A percentile compares a stretch with the other conserved stretches of the same genome.
Evolutionary conservation across 1,140 invertebrate genomes (phyloP).

Genomic region (Drosophila sulfurigaster): DNA sequence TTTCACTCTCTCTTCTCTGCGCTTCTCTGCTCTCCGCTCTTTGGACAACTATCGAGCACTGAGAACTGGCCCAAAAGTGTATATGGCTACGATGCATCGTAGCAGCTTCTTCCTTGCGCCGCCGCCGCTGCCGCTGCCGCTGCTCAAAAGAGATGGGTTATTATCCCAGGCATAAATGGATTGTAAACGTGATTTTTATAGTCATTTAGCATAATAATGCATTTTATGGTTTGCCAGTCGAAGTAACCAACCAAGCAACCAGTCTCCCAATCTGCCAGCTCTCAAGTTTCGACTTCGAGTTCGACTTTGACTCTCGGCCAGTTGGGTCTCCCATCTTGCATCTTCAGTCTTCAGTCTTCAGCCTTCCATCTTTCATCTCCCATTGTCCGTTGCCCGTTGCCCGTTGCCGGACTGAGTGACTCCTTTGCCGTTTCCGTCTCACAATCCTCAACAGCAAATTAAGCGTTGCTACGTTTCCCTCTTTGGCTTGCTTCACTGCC

Average conservation of each 20-base stretch:
- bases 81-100: conserved; percentile 8
- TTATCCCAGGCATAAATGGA: conserved; percentile 85
- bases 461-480: conserved; percentile 16
- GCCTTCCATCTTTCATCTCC: background rate
- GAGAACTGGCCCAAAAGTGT: background rate
- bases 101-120: conserved; percentile 47
- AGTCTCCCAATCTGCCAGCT: conserved; percentile 20
- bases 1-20: conserved; percentile 31
- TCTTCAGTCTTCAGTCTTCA: background rate
- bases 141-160: conserved; percentile 80
- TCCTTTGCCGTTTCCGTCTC: background rate
- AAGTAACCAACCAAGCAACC: conserved; percentile 5
- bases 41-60: too few relatives aligned
- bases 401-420: background rate
- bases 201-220: conserved; percentile 85
- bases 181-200: conserved; percentile 85
- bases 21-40: too few relatives aligned
- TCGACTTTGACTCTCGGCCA: background rate
- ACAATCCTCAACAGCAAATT: background rate
- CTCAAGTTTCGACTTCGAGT: too few relatives aligned
- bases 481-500: conserved; percentile 44
- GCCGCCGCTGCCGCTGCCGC: conserved; percentile 1
- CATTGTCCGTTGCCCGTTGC: background rate
- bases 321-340: background rate
- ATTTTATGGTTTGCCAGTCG: conserved; percentile 76